phyloP scores from a whole-genome alignment of 2,888 invertebrate species.

The Syritta pipiens region DNA sequence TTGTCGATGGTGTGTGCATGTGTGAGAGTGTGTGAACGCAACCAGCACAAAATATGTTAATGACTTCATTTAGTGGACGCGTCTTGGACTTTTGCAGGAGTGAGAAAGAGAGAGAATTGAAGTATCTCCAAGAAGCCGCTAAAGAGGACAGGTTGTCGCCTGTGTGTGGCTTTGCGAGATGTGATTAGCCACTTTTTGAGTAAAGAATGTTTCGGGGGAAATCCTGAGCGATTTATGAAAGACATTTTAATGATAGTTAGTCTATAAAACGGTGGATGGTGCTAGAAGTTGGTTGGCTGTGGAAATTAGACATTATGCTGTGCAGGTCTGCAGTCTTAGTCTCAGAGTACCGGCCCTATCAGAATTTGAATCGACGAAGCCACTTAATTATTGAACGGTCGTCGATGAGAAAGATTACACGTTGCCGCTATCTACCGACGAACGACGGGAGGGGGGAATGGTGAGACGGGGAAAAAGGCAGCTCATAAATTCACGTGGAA shows the following conservation, averaged over 20 bases:
- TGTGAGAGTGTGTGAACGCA: conserved; percentile 17
- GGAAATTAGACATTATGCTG: too few species aligned
- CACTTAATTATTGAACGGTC: neutral
- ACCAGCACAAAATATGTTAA: conserved; percentile 57
- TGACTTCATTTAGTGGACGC: conserved; percentile 62
- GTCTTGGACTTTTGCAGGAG: conserved; percentile 3
- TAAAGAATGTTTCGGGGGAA: neutral
- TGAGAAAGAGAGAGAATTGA: conserved; percentile 30
- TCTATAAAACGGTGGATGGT: too few species aligned
- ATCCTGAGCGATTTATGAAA: conserved; percentile 44
- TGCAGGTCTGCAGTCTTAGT: too few species aligned
- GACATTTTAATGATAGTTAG: conserved; percentile 41
- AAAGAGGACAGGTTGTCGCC: conserved; percentile 43
- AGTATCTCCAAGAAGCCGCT: conserved; percentile 49
- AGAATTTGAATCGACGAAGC: neutral
- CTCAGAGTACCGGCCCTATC: too few species aligned
- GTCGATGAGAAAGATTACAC: neutral
- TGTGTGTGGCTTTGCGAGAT: conserved; percentile 20
- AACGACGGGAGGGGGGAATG: neutral
- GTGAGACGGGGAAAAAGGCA: neutral
- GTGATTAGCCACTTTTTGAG: conserved; percentile 32
- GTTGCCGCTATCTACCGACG: too few species aligned
- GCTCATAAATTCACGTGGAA: neutral
- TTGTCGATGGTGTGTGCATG: conserved; percentile 24
- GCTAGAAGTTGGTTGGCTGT: too few species aligned